Evolutionary conservation across 2,888 invertebrate genomes (phyloP).

Genomic region (Ferdinandea cuprea): DNA sequence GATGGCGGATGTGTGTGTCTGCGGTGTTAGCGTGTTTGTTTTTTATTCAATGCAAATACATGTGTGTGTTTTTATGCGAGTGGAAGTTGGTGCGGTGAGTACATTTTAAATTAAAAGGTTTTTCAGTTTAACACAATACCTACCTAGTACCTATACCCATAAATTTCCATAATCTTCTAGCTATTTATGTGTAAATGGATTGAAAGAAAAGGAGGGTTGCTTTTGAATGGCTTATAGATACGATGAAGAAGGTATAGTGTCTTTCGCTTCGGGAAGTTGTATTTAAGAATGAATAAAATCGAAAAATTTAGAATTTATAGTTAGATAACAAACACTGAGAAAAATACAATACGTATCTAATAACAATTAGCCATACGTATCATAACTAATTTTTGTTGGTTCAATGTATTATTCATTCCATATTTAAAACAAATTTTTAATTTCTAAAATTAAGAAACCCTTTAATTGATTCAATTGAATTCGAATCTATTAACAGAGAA

Average conservation of each 20-base stretch:
- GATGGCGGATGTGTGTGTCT: background rate
- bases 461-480: no score
- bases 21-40: background rate
- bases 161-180: slow-evolving; percentile 47
- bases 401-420: no score
- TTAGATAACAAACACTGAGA: no score
- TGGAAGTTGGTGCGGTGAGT: slow-evolving; percentile 12
- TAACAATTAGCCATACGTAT: no score
- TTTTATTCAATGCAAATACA: background rate
- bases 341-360: no score
- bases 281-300: background rate
- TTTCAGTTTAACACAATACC: slow-evolving; percentile 45
- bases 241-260: background rate
- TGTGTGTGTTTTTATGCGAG: slow-evolving; percentile 25
- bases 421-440: no score
- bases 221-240: background rate
- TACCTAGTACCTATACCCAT: slow-evolving; percentile 43
- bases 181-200: background rate
- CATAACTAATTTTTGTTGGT: no score
- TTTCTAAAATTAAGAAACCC: no score
- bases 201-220: background rate
- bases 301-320: background rate
- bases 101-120: slow-evolving; percentile 45
- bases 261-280: background rate
- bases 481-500: no score